Base-by-base conservation (phyloP, 1,140 invertebrate genomes). In the Helicoverpa zea region DNA sequence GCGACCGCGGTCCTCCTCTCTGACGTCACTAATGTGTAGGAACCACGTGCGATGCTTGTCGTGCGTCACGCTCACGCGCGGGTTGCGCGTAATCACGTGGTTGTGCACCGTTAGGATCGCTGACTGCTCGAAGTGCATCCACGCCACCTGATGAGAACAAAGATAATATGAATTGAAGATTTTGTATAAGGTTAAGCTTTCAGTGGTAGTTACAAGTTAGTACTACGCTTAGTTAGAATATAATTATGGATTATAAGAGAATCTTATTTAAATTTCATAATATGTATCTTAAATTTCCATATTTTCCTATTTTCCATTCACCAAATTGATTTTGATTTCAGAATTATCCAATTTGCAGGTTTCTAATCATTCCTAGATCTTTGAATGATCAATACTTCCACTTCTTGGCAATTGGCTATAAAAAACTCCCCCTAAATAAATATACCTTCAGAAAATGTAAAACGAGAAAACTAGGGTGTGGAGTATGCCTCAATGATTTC, bases 121-220 rank as follows among this genome's bases (percentile, higher is more conserved):
- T 51, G 98, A 98, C 92, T 98, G 98, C 90, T 99, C 98, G 92
- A 98, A 98, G 90, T 98, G 97, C 97, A 99, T 98, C 98, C 98
- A 98, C 77, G 98, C 98, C 73, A 99, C 98, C 98, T 98, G 95
- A 3, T 47, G 16, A 81, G 51, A 80, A 56, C 35, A 29, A 18
- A 79, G 10, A 9, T 43, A 9, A 43, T 7, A 35, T 35, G 1
- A 35, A 35, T 5, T 9, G 1, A 7, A 35, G 7, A 5, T 35
- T 5, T 35, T 35, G 35, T 35, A 35, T 35, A 35, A 35, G 35
- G 4, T 35, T 5, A 35, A 35, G 3, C 35, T 35, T 35, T 35
- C 35, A 35, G 35, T 35, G 35, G 35, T 35, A 35, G 35, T 3
- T 35, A 35, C 35, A 35, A 35, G 35, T 35, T 35, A 4, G 3